phyloP scores from a whole-genome alignment of 2,113 vertebrate species.

The Hassar affinis region DNA sequence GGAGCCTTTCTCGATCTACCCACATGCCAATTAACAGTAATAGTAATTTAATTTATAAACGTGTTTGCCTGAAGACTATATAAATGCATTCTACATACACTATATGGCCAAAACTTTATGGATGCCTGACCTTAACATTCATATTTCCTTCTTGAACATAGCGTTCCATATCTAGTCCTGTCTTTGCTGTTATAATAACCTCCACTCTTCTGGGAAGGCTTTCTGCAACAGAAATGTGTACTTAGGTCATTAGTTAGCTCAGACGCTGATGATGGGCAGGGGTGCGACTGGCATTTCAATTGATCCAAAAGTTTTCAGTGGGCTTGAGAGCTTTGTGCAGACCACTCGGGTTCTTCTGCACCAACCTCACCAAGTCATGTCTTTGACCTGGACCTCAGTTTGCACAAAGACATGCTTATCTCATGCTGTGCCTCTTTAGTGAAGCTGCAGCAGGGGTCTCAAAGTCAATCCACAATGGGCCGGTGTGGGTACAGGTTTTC shows the following conservation, averaged over 20 bases:
- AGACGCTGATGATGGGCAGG: background rate
- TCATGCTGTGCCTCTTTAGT: too few species aligned
- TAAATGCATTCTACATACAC: background rate
- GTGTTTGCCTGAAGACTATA: background rate
- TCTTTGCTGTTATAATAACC: background rate
- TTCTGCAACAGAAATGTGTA: too few species aligned
- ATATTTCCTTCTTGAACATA: background rate
- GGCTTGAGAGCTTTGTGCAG: background rate
- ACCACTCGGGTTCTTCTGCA: background rate
- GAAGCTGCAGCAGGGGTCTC: too few species aligned
- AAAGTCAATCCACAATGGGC: too few species aligned
- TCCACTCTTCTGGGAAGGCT: background rate
- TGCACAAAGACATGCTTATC: background rate
- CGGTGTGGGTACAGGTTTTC: too few species aligned
- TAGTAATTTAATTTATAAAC: background rate
- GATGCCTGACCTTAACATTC: background rate
- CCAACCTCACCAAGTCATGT: background rate
- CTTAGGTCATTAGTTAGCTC: background rate
- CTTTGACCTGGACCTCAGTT: background rate
- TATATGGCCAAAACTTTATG: background rate
- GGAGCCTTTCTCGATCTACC: slow-evolving; percentile 38
- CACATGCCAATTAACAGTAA: slow-evolving; percentile 45
- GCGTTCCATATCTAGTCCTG: background rate
- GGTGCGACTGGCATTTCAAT: background rate
- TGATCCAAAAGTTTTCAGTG: background rate